Evolutionary conservation across 2,797 vertebrate genomes (phyloP).

Genomic region (Lerista edwardsae): DNA sequence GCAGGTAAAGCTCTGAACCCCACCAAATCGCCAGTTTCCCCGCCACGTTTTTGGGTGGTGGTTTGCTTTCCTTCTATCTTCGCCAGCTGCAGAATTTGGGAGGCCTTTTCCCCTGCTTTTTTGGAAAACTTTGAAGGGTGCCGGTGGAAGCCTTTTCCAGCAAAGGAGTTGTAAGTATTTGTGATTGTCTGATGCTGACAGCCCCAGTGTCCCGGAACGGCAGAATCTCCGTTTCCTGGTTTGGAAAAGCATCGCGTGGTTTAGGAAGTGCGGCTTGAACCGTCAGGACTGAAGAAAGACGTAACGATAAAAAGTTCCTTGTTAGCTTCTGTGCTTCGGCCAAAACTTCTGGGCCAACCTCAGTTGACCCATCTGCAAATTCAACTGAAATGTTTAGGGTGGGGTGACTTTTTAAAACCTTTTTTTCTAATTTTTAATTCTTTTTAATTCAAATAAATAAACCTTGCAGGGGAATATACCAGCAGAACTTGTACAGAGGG

Average conservation of each 20-base stretch:
- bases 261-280: background rate
- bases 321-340: no score
- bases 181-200: accelerated
- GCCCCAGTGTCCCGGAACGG: background rate
- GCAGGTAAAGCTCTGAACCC: slow-evolving; percentile 2
- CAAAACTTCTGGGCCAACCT: background rate
- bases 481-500: no score
- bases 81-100: background rate
- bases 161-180: no score
- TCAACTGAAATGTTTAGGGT: background rate
- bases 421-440: no score
- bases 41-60: background rate
- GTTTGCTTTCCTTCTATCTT: background rate
- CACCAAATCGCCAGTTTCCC: background rate
- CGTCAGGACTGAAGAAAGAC: no score
- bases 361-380: background rate
- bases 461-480: no score
- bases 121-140: background rate
- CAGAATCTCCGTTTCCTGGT: no score
- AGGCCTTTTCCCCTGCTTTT: no score
- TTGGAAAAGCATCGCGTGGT: background rate
- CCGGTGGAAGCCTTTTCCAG: background rate
- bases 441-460: no score
- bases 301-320: background rate
- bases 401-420: background rate